These are phyloP conservation scores for Diadema setosum DNA, from an alignment of 35 echinoderm and acorn worm species.

Conservation along the genomic window DNA sequence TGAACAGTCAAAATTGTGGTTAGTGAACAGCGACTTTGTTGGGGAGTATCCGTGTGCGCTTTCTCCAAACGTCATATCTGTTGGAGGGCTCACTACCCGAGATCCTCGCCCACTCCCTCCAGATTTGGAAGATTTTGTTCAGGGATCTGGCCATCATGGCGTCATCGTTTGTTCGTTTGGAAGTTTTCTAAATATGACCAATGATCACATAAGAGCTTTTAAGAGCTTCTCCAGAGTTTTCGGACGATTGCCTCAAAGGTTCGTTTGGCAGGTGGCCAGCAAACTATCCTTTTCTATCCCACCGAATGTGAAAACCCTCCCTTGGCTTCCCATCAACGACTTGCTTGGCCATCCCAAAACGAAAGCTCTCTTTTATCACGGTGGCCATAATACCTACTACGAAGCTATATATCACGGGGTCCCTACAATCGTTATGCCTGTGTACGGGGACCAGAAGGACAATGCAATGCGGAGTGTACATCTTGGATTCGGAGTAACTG, in stretches of 20 bases:
- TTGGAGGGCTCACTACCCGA: neutral
- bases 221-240: neutral
- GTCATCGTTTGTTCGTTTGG: neutral
- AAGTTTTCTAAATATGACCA: neutral
- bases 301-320: neutral
- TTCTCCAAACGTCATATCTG: neutral
- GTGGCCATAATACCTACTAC: neutral
- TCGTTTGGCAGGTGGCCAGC: neutral
- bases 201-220: neutral
- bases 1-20: neutral
- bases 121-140: neutral
- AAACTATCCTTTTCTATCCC: neutral
- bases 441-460: neutral
- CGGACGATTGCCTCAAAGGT: neutral
- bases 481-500: neutral
- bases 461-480: neutral
- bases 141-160: neutral
- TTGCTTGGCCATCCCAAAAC: neutral
- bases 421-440: neutral
- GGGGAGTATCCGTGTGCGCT: neutral
- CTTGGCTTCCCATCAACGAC: neutral
- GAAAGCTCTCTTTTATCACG: constrained; percentile 1
- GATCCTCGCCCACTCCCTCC: neutral
- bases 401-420: constrained; percentile 32
- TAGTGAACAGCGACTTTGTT: neutral